Evolutionary conservation across 2,888 invertebrate genomes (phyloP), one percentile per base, ranked within the genome.

Genomic region (Bembecia ichneumoniformis): DNA sequence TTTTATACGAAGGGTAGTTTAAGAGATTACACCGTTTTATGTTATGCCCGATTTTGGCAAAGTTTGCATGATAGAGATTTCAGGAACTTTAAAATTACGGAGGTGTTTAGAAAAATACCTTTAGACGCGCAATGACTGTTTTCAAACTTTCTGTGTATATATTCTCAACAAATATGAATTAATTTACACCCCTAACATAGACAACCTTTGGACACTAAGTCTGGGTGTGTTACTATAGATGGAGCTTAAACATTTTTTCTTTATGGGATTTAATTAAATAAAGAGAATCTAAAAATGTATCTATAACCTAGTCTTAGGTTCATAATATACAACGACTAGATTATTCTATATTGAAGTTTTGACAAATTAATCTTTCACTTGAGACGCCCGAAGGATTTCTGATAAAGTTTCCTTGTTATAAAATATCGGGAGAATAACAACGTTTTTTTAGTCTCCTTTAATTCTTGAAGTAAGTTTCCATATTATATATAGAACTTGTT

Each of bases 1-100:
- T 51, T 55, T 55, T 44, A 44, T 44, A 44, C 16, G 17, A 17
- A 44, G 44, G 44, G 17, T 15, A 44, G 44, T 44, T 44, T 44
- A 44, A 44, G 44, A 17, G 44, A 44, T 44, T 44, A 44, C 46
- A 28, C 17, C 28, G 20, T 46, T 28, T 46, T 28, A 46, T n/a
- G 28, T 46, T 17, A 28, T 46, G 10, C 13, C 13, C 20, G 34
- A 20, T 46, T 46, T 28, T 20, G 34, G 17, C 17, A 14, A 34
- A 46, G 20, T 46, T 46, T 20, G 13, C 17, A 28, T 11, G 9
- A 34, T 20, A 5, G 46, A 34, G 46, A 13, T 46, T 28, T 46
- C 28, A 28, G n/a, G 13, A 17, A 28, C 16, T 15, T 20, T 7
- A 13, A 13, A 40, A 14, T 40, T 40, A 10, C 7, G n/a, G 7